phyloP scores from a whole-genome alignment of 2,888 invertebrate species.

The Drosophila barbarae region DNA sequence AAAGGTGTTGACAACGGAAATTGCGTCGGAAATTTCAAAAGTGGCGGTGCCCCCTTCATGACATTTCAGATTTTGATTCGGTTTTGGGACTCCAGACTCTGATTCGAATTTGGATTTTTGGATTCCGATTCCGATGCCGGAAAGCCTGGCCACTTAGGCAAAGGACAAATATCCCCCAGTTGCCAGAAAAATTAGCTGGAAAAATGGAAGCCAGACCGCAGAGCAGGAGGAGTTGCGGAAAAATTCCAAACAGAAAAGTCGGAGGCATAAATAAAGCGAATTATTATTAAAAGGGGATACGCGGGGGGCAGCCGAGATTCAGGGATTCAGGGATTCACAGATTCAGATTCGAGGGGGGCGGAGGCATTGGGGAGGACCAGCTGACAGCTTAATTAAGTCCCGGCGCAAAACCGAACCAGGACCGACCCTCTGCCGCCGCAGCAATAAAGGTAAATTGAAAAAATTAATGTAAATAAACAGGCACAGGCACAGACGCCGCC shows the following conservation, averaged over 20 bases:
- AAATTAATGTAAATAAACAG: conserved; percentile 67
- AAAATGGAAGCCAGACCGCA: conserved; percentile 53
- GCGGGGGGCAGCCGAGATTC: conserved; percentile 2
- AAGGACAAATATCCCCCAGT: neutral
- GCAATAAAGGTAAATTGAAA: conserved; percentile 73
- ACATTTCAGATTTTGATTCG: conserved; percentile 29
- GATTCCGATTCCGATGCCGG: neutral
- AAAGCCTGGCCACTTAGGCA: conserved; percentile 52
- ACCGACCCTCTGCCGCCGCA: conserved; percentile 19
- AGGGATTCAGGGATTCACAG: neutral
- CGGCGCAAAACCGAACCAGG: conserved; percentile 6
- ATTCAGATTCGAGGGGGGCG: neutral
- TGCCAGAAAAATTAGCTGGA: conserved; percentile 58
- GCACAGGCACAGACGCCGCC: conserved; percentile 25
- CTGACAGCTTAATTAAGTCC: conserved; percentile 46
- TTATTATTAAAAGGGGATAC: conserved; percentile 29
- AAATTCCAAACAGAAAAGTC: conserved; percentile 3
- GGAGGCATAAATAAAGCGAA: conserved; percentile 9
- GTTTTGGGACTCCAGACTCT: neutral
- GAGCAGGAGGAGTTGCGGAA: neutral
- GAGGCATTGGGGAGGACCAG: neutral
- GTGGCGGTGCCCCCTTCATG: conserved; percentile 32
- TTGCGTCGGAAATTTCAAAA: conserved; percentile 71
- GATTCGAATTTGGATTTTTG: neutral
- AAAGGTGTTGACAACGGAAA: conserved; percentile 74